Percentiles rank a stretch among this genome's conserved stretches.
phyloP scores from a whole-genome alignment of 2,113 vertebrate species.

The Thymallus thymallus region DNA sequence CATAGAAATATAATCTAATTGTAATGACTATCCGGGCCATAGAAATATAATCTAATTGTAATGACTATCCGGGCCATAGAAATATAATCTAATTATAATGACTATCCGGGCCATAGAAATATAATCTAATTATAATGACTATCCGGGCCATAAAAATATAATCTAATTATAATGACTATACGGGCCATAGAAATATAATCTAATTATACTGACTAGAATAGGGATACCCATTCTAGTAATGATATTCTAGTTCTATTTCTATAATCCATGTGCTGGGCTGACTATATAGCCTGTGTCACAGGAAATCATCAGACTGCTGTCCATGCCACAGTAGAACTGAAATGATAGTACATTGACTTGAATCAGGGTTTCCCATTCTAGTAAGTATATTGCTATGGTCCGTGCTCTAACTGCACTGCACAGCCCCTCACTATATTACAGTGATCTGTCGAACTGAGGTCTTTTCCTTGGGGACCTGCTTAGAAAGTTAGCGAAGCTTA shows the following conservation, averaged over 20 bases:
- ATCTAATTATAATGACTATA: too few relatives aligned
- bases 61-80: background rate
- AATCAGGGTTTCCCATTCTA: too few relatives aligned
- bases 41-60: too few relatives aligned
- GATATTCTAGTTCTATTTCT: background rate
- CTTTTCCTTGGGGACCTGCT: constrained; percentile 3
- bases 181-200: too few relatives aligned
- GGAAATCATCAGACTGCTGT: background rate
- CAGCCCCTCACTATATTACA: background rate
- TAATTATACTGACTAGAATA: too few relatives aligned
- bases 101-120: background rate
- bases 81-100: too few relatives aligned
- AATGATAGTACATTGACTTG: too few relatives aligned
- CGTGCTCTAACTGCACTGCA: constrained; percentile 3
- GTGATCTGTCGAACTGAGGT: background rate
- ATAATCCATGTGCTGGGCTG: constrained; percentile 12
- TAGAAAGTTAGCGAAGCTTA: background rate
- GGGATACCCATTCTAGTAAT: too few relatives aligned
- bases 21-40: constrained; percentile 1
- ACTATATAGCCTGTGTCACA: background rate
- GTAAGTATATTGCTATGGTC: background rate
- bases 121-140: too few relatives aligned
- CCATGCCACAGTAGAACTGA: too few relatives aligned
- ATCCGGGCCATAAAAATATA: too few relatives aligned
- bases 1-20: too few relatives aligned